These are phyloP conservation scores for Apogon hyalosoma DNA, from an alignment of 2,797 vertebrate species.

Conservation along the genomic window DNA sequence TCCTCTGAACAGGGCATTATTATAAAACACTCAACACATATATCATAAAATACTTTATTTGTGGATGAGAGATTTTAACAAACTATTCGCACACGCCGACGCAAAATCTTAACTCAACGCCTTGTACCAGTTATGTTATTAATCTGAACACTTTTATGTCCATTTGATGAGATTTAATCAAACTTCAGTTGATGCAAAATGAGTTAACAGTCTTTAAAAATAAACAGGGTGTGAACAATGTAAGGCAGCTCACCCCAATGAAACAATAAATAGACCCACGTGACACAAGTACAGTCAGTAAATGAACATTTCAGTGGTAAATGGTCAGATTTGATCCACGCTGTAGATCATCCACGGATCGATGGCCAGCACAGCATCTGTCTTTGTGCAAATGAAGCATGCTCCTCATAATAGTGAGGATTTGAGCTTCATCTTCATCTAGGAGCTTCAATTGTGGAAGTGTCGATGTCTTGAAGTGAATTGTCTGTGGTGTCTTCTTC, in stretches of 20 bases:
- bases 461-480: conserved; percentile 50
- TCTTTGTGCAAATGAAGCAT: conserved; percentile 1
- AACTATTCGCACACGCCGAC: background rate
- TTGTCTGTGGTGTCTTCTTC: conserved; percentile 58
- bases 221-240: background rate
- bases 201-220: background rate
- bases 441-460: conserved; percentile 51
- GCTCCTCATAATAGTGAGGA: background rate
- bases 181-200: too few species aligned
- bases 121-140: too few species aligned
- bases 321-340: too few species aligned
- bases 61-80: conserved; percentile 10
- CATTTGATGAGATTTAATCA: too few species aligned
- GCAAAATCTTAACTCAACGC: too few species aligned
- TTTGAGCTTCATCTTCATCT: conserved; percentile 59
- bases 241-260: conserved; percentile 1
- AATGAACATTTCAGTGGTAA: background rate
- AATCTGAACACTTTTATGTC: too few species aligned
- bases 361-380: background rate
- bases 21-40: background rate
- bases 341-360: background rate
- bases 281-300: background rate
- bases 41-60: conserved; percentile 41
- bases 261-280: conserved; percentile 7
- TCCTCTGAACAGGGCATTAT: conserved; percentile 2